phyloP scores from a whole-genome alignment of 1,140 invertebrate species.

The Pseudomyrmex cubaensis region DNA sequence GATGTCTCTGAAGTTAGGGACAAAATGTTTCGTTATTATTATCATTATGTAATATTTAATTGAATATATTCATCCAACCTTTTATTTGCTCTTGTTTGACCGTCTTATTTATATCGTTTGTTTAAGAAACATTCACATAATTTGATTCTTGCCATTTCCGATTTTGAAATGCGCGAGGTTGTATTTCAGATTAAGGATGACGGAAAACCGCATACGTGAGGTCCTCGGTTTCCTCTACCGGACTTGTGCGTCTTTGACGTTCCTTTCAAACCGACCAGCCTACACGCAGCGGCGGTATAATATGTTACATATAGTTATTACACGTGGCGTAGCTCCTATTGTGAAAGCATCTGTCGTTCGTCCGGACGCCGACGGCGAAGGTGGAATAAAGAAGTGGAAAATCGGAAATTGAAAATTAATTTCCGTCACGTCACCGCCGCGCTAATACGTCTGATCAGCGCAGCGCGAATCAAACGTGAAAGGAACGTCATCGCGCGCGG shows the following conservation, averaged over 20 bases:
- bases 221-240: constrained; percentile 11
- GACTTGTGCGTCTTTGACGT: constrained; percentile 23
- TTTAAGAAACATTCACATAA: background rate
- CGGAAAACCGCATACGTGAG: constrained; percentile 23
- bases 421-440: constrained; percentile 35
- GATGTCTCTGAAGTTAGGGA: too few relatives aligned
- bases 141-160: background rate
- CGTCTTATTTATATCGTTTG: too few relatives aligned
- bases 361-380: background rate
- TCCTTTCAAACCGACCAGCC: constrained; percentile 11
- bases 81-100: too few relatives aligned
- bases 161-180: background rate
- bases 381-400: constrained; percentile 59
- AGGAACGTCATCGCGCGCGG: background rate
- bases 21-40: too few relatives aligned
- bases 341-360: constrained; percentile 75
- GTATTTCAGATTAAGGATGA: constrained; percentile 34
- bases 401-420: constrained; percentile 75
- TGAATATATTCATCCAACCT: too few relatives aligned
- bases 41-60: too few relatives aligned
- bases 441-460: background rate
- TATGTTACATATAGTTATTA: constrained; percentile 51
- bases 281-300: constrained; percentile 39
- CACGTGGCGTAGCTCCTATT: constrained; percentile 65
- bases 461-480: background rate